These are phyloP conservation scores for Chrysocyon brachyurus DNA, from an alignment of 2,797 vertebrate species.

Conservation along the genomic window DNA sequence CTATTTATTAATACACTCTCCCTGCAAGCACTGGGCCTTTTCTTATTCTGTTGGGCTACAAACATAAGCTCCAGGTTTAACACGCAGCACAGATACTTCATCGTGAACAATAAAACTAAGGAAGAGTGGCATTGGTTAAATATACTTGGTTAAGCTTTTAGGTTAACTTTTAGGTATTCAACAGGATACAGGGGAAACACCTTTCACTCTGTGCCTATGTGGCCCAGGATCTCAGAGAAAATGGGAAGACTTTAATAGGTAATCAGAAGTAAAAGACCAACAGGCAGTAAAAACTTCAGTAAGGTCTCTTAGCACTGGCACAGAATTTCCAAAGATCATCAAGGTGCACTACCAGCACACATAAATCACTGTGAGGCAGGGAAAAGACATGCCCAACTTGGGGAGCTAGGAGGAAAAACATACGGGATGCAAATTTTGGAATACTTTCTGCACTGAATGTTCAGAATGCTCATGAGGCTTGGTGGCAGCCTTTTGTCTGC, in stretches of 20 bases:
- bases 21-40: not conserved
- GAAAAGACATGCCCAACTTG: not conserved
- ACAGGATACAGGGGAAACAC: not conserved
- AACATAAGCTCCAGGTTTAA: not conserved
- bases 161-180: not conserved
- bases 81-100: not conserved
- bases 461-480: not conserved
- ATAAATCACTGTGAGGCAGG: not conserved
- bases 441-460: not conserved
- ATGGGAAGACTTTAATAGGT: rapidly evolving
- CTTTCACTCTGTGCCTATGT: not conserved
- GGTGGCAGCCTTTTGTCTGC: not conserved
- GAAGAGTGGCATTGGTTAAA: not conserved
- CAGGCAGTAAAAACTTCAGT: not conserved
- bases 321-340: not conserved
- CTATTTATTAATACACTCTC: not conserved
- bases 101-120: not conserved
- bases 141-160: not conserved
- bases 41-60: not conserved
- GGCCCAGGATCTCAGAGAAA: not conserved
- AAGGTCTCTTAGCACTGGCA: not conserved
- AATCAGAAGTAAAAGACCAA: not conserved
- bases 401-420: not conserved
- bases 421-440: not conserved
- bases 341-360: not conserved